Evolutionary conservation across 2,113 vertebrate genomes (phyloP).

Genomic region (Ardeotis arabs): DNA sequence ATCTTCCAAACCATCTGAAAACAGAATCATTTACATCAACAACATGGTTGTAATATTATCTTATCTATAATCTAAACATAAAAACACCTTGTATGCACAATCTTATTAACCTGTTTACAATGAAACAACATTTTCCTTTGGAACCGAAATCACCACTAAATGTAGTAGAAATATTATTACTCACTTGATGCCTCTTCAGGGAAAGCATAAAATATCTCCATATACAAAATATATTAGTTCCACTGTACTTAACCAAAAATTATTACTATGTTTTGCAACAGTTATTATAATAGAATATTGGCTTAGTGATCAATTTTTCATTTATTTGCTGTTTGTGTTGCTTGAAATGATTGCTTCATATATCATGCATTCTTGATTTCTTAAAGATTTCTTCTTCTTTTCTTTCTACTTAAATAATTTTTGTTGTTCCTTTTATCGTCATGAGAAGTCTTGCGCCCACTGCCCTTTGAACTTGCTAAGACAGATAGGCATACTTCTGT

Average conservation of each 20-base stretch:
- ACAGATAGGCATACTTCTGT: neutral
- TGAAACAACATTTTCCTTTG: neutral
- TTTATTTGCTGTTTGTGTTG: neutral
- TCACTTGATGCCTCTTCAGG: neutral
- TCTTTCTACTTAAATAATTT: neutral
- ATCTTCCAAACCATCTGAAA: neutral
- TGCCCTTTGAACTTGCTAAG: neutral
- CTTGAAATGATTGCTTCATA: neutral
- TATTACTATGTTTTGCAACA: neutral
- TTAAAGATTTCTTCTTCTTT: neutral
- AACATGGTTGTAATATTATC: neutral
- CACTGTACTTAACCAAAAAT: neutral
- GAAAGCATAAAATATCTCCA: neutral
- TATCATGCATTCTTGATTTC: neutral
- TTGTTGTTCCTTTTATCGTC: neutral
- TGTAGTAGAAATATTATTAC: neutral
- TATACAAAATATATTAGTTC: conserved; percentile 7
- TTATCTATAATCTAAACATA: neutral
- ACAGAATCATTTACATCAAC: neutral
- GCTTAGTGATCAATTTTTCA: neutral
- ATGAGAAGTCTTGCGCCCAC: neutral
- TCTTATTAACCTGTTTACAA: neutral
- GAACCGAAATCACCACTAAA: neutral
- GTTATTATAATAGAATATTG: neutral
- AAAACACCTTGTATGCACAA: neutral